Percentiles rank a stretch among this genome's conserved stretches.
Conservation (phyloP, 2,888 invertebrate species). For the Latrodectus hesperus region DNA sequence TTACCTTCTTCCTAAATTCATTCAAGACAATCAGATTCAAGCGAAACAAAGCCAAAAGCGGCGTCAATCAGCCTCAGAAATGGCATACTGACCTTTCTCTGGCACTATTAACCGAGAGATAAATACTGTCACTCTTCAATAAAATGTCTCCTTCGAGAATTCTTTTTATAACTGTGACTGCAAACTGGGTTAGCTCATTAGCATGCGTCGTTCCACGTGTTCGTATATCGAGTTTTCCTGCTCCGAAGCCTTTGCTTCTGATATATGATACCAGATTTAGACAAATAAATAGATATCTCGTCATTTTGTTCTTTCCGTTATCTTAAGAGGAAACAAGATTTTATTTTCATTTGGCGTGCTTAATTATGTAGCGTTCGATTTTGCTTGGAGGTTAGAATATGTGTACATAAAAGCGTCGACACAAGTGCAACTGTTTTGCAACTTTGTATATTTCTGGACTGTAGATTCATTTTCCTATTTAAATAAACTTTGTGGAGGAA, state of each 20-base stretch:
- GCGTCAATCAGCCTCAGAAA: constrained; percentile 28
- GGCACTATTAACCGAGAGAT: constrained; percentile 14
- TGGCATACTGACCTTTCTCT: constrained; percentile 45
- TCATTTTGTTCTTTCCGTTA: not conserved
- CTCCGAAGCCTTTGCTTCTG: constrained; percentile 5
- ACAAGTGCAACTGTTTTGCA: too few species aligned
- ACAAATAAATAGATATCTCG: constrained; percentile 22
- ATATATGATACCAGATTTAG: constrained; percentile 45
- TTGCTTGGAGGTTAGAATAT: too few species aligned
- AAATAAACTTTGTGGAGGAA: too few species aligned
- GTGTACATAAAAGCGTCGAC: too few species aligned
- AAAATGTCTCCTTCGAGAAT: constrained; percentile 4
- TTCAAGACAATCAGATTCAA: too few species aligned
- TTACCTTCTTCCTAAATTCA: too few species aligned
- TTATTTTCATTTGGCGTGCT: too few species aligned
- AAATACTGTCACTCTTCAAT: constrained; percentile 54
- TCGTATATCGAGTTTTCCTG: constrained; percentile 16
- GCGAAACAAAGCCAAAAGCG: not conserved
- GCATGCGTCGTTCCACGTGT: constrained; percentile 15
- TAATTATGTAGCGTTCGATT: too few species aligned
- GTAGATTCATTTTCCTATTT: too few species aligned
- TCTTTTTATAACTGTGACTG: constrained; percentile 41
- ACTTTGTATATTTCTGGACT: too few species aligned
- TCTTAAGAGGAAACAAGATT: too few species aligned
- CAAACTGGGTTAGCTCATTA: constrained; percentile 53